Conservation (phyloP, 35 echinoderm and acorn worm species). For the Patiria miniata region DNA sequence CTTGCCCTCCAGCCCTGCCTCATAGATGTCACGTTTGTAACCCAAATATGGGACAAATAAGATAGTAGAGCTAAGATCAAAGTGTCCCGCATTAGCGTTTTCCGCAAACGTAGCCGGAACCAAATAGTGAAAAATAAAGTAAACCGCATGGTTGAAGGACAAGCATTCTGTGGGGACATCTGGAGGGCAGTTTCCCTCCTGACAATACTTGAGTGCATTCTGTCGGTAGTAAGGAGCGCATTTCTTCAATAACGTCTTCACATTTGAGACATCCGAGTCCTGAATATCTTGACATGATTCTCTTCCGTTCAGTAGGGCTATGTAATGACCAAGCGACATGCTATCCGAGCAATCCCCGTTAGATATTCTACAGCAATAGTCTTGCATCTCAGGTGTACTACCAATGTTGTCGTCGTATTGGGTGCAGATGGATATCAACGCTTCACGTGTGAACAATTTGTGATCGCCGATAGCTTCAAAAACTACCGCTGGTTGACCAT, state of each 20-base stretch:
- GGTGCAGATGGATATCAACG: slow-evolving; percentile 37
- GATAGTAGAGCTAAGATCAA: slow-evolving; percentile 22
- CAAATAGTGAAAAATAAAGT: slow-evolving; percentile 34
- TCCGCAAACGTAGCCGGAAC: not conserved
- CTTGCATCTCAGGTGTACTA: not conserved
- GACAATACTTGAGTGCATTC: not conserved
- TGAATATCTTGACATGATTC: slow-evolving; percentile 49
- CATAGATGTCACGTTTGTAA: not conserved
- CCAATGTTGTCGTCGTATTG: not conserved
- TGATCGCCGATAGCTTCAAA: slow-evolving; percentile 8
- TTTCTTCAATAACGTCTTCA: not conserved
- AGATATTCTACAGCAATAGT: not conserved
- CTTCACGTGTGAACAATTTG: not conserved
- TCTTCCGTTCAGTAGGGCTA: slow-evolving; percentile 68
- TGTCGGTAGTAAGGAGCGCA: slow-evolving; percentile 34
- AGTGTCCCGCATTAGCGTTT: not conserved
- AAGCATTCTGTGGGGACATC: not conserved
- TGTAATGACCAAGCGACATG: slow-evolving; percentile 77
- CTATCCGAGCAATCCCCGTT: slow-evolving; percentile 40
- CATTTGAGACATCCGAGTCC: slow-evolving; percentile 33
- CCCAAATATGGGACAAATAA: not conserved
- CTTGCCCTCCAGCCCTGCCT: not conserved
- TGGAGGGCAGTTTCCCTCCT: not conserved
- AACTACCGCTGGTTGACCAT: not conserved
- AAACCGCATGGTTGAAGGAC: slow-evolving; percentile 13